Evolutionary conservation across 2,888 invertebrate genomes (phyloP), one percentile per base, ranked within the genome.

Genomic region (Drosophila mimica): DNA sequence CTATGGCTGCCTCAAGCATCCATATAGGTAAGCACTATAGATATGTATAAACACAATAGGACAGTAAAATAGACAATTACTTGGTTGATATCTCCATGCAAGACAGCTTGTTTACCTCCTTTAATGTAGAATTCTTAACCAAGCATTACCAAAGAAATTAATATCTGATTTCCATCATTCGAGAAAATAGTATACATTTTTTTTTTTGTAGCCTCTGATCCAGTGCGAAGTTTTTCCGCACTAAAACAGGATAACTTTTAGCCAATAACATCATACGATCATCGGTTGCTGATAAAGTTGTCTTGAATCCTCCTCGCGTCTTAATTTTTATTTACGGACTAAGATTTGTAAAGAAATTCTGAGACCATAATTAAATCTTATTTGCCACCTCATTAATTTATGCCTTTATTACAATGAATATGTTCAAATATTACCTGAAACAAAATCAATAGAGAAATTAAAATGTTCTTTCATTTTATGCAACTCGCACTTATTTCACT

Each of bases 1-100:
- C 20, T 97, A 97, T 91, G 97, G 97, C 28, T 97, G 97, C 92
- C 95, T 97, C 74, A 97, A 97, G 93, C 96, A 97, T 93, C 97
- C 97, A 0, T 97, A 97, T 92, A 95, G 97, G 97, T 96, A 86
- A 93, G 77, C 34, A 5, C 28, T 28, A 9, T 1, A 28, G 5
- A 25, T 25, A 25, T 1, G 25, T 25, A 2, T 25, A 25, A 3
- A 25, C 25, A 25, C 7, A 25, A 8, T 0, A 8, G 25, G 7
- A 46, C 46, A 46, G 4, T 25, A 46, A 25, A 43, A 43, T 43
- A 6, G 20, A 20, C 43, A 43, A 20, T 20, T 11, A 43, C 40
- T n/a, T 20, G 11, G 11, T 11, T 9, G 9, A 4, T 2, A 36
- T 15, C 36, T 15, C 5, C 34, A 34, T 13, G 13, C 38, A 8